These are phyloP conservation scores for Archips crataeganus DNA, from an alignment of 2,888 invertebrate species.

Conservation along the genomic window DNA sequence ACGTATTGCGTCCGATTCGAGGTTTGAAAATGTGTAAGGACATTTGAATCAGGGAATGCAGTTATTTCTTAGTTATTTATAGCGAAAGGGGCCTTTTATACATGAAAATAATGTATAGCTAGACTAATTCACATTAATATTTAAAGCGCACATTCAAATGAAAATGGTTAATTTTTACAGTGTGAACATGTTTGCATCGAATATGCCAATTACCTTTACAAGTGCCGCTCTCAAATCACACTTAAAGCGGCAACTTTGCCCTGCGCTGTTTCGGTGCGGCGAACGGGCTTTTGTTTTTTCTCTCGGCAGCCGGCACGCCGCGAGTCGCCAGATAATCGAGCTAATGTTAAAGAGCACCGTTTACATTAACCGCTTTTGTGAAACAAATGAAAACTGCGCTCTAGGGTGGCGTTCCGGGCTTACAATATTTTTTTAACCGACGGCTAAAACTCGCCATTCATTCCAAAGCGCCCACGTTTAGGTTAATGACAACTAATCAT, in stretches of 20 bases:
- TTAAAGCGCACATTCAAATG: background rate
- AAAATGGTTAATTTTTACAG: background rate
- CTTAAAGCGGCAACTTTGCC: slow-evolving; percentile 14
- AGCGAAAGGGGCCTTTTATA: background rate
- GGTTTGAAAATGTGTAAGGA: background rate
- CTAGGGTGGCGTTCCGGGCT: slow-evolving; percentile 60
- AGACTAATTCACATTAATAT: background rate
- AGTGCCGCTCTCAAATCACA: slow-evolving; percentile 11
- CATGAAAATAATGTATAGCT: background rate
- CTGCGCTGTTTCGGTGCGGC: slow-evolving; percentile 5
- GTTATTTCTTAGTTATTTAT: background rate
- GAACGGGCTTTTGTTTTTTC: slow-evolving; percentile 28
- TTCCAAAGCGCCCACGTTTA: slow-evolving; percentile 17
- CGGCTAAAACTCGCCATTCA: slow-evolving; percentile 27
- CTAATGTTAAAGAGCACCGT: slow-evolving; percentile 73
- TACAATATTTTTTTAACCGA: slow-evolving; percentile 59
- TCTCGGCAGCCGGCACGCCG: slow-evolving; percentile 47
- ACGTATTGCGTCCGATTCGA: background rate
- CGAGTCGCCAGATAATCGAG: slow-evolving; percentile 68
- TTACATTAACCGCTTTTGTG: slow-evolving; percentile 76
- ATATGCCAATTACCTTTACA: slow-evolving; percentile 7
- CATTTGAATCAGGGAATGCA: background rate
- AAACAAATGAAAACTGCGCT: slow-evolving; percentile 76
- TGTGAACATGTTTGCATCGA: background rate
- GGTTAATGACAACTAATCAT: slow-evolving; percentile 8